Percentiles rank a stretch among this genome's conserved stretches.
Evolutionary conservation across 2,113 vertebrate genomes (phyloP).

Genomic region (Sterna hirundo): DNA sequence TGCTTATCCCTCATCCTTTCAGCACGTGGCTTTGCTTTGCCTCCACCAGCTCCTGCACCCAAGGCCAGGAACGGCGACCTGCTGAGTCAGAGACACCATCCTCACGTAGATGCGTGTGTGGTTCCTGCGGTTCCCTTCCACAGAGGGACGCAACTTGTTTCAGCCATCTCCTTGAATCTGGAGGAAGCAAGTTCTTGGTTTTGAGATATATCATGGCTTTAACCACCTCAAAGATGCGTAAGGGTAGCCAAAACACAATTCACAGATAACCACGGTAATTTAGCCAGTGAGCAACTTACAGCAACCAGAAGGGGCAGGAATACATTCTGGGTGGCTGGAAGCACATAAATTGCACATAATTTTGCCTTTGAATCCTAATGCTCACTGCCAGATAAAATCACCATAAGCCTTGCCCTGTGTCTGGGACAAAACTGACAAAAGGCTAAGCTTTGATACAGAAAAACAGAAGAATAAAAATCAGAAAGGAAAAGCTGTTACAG

Average conservation of each 20-base stretch:
- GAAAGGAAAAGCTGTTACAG: background rate
- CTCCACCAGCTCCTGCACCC: background rate
- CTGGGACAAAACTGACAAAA: background rate
- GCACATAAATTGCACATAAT: background rate
- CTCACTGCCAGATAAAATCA: background rate
- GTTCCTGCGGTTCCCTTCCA: background rate
- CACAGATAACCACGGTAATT: background rate
- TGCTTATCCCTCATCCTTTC: background rate
- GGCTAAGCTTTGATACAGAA: background rate
- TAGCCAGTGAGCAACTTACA: background rate
- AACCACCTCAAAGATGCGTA: background rate
- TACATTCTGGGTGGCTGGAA: background rate
- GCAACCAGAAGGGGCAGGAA: background rate
- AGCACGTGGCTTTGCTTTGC: background rate
- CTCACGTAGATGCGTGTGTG: too few species aligned
- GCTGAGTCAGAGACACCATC: background rate
- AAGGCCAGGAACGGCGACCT: rapidly evolving
- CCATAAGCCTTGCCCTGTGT: background rate
- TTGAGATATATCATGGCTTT: background rate
- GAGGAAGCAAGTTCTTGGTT: background rate
- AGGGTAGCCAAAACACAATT: background rate
- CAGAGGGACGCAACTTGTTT: rapidly evolving
- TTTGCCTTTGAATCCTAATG: background rate
- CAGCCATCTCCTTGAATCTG: background rate
- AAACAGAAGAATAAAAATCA: background rate